phyloP scores from a whole-genome alignment of 1,140 invertebrate genomes.

The Diorhabda elongata region DNA sequence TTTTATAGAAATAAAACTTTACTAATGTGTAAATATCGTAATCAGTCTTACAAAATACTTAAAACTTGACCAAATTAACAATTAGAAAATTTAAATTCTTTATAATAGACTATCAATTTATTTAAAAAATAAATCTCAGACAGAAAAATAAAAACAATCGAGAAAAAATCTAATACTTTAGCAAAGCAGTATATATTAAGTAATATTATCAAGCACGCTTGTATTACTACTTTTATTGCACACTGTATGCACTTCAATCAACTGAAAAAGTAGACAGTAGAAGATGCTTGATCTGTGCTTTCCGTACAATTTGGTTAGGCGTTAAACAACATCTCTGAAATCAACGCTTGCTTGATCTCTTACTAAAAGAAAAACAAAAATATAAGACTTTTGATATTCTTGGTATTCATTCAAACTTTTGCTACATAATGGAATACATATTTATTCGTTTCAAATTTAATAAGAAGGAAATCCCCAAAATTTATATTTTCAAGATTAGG shows the following conservation, averaged over 20 bases:
- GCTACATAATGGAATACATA: not conserved
- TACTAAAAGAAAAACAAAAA: not conserved
- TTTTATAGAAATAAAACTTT: too few species aligned
- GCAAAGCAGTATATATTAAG: too few species aligned
- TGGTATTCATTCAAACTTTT: not conserved
- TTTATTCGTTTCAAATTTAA: not conserved
- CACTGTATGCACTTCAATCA: not conserved
- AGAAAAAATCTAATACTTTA: too few species aligned
- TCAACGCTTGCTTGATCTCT: not conserved
- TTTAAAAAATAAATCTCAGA: too few species aligned
- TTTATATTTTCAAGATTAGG: slow-evolving; percentile 1
- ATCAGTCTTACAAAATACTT: too few species aligned
- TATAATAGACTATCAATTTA: too few species aligned
- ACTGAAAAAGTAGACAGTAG: not conserved
- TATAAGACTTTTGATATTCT: not conserved
- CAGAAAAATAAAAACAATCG: too few species aligned
- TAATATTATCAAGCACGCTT: too few species aligned
- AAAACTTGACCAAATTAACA: too few species aligned
- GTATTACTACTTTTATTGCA: not conserved
- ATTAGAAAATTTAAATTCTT: too few species aligned
- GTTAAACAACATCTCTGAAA: not conserved
- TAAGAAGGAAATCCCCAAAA: not conserved
- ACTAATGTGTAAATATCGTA: too few species aligned
- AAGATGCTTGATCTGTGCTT: not conserved
- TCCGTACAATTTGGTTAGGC: not conserved